phyloP scores from a whole-genome alignment of 2,113 vertebrate species.

The Phoenicopterus ruber region DNA sequence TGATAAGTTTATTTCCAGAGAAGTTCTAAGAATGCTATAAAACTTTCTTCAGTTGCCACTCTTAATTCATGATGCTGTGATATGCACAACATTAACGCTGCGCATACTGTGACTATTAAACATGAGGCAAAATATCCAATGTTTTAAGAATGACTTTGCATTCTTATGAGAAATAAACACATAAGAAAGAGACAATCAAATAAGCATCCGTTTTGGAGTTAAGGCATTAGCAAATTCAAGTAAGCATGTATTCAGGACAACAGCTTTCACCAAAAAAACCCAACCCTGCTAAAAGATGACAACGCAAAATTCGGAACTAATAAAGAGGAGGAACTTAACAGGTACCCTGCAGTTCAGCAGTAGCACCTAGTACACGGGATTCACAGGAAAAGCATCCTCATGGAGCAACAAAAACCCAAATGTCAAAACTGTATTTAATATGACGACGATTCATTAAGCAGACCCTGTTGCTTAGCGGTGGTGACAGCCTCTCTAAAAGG shows the following conservation, averaged over 20 bases:
- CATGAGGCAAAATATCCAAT: not conserved
- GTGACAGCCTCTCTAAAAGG: not conserved
- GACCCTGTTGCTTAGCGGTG: not conserved
- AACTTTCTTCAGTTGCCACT: not conserved
- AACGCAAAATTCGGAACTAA: not conserved
- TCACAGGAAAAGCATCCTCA: not conserved
- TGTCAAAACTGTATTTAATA: not conserved
- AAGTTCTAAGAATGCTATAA: not conserved
- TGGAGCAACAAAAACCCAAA: not conserved
- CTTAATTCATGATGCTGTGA: rapidly evolving
- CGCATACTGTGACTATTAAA: not conserved
- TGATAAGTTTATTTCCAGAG: not conserved
- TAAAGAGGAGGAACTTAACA: not conserved
- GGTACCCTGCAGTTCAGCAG: not conserved
- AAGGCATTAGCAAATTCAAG: not conserved
- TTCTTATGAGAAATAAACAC: not conserved
- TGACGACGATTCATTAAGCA: not conserved
- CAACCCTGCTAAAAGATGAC: not conserved
- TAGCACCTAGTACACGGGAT: not conserved
- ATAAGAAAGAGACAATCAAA: not conserved
- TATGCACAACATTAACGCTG: rapidly evolving
- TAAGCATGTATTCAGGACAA: not conserved
- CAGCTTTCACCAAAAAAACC: not conserved
- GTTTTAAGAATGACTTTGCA: not conserved
- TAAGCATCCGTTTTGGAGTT: not conserved